Conservation (phyloP, 2,113 vertebrate genomes). For the Halcyon senegalensis region DNA sequence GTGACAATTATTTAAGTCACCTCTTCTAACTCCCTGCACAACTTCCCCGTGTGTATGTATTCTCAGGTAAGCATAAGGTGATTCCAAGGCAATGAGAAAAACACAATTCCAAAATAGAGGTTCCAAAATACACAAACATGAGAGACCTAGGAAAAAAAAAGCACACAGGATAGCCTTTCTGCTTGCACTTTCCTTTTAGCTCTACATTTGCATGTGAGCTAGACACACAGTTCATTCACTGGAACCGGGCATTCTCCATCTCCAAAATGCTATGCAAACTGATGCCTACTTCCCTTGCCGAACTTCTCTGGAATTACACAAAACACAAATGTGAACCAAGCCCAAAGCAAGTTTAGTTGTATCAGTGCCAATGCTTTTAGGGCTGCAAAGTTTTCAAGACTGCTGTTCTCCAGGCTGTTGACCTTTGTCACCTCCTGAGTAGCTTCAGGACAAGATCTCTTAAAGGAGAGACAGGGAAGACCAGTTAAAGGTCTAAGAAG, state of each 20-base stretch:
- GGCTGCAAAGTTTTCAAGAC: not conserved
- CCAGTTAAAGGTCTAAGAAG: not conserved
- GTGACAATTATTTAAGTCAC: not conserved
- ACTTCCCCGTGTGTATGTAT: not conserved
- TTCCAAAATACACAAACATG: not conserved
- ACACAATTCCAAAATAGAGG: not conserved
- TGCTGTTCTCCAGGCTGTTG: not conserved
- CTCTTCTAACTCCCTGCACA: not conserved
- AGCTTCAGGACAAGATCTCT: not conserved
- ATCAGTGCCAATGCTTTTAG: not conserved
- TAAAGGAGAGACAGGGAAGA: not conserved
- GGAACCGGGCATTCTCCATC: not conserved
- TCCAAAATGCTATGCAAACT: not conserved
- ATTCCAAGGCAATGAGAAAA: not conserved
- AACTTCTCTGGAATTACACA: not conserved
- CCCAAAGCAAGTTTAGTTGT: not conserved
- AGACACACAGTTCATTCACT: not conserved
- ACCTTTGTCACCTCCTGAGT: not conserved
- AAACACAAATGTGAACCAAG: not conserved
- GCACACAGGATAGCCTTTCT: not conserved
- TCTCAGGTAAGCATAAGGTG: not conserved
- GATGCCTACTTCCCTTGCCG: not conserved
- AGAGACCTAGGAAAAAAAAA: not conserved
- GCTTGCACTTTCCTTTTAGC: not conserved
- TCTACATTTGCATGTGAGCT: not conserved